These are phyloP conservation scores for Choloepus hoffmanni DNA, from an alignment of 2,113 vertebrate species.

Conservation along the genomic window DNA sequence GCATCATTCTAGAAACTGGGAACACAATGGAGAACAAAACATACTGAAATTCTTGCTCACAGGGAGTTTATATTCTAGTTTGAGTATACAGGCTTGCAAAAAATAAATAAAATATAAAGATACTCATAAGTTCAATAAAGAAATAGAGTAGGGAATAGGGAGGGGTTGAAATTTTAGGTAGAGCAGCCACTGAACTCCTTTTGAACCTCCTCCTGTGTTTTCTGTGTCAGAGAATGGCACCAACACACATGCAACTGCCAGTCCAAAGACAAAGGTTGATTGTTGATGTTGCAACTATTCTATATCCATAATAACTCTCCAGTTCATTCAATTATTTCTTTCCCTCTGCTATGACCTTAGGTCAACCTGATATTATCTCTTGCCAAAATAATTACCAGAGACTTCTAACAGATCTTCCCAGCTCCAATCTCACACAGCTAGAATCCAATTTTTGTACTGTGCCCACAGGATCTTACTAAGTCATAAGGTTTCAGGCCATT, in stretches of 20 bases:
- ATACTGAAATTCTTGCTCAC: background rate
- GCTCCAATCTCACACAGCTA: background rate
- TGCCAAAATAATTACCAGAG: constrained; percentile 35
- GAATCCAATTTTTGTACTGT: background rate
- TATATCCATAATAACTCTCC: background rate
- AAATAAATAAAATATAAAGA: background rate
- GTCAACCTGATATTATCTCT: constrained; percentile 46
- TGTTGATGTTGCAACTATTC: background rate
- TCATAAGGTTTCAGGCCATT: background rate
- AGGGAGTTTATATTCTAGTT: background rate
- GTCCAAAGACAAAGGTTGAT: constrained; percentile 14
- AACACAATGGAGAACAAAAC: background rate
- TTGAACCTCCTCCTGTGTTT: background rate
- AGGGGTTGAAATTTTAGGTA: background rate
- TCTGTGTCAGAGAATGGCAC: background rate
- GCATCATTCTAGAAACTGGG: background rate
- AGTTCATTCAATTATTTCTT: constrained; percentile 28
- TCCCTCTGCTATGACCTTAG: background rate
- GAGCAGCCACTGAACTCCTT: background rate
- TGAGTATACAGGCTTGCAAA: background rate
- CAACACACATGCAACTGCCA: background rate
- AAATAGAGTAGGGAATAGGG: background rate
- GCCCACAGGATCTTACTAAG: background rate
- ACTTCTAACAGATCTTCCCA: background rate
- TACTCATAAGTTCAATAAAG: background rate